Evolutionary conservation across 2,797 vertebrate genomes (phyloP), one percentile per base, ranked within the genome.

Genomic region (Sebastes wilsoni): DNA sequence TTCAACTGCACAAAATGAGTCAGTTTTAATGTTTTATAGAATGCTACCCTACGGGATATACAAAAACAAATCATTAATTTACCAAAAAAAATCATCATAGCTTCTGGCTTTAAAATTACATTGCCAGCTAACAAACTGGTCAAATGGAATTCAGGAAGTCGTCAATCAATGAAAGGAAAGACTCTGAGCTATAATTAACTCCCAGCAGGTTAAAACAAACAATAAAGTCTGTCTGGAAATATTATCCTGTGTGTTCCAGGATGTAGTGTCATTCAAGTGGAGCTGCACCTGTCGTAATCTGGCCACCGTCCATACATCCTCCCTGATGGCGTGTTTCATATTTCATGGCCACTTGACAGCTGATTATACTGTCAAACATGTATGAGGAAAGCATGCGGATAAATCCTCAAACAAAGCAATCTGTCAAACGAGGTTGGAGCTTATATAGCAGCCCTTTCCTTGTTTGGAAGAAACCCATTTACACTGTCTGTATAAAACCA

Each of bases 191-290:
- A 66, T 73, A 30, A 68, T 75, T 64, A 73, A 72, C 52, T 68
- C 55, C 16, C 30, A 30, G 12, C 13, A 52, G 20, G 46, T 68
- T 36, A 64, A 54, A 83, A 81, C 56, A 75, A 75, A 81, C 56
- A 77, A 70, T 49, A 56, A 38, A 23, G 32, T 32, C 14, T 20
- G 25, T 55, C 58, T 77, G 80, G 42, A 82, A 77, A 85, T 54
- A 68, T 72, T 22, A 76, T 82, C 59, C 58, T 69, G 65, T 16
- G 2, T 25, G 6, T 79, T 87, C 79, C 79, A 89, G 86, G 80
- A 82, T 62, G 77, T 81, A 11, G 64, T 4, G 54, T 77, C 66
- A 13, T 70, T 66, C 18, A 69, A 67, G 72, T 65, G 22, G 14
- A 60, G 27, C 75, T 66, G 55, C 46, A 54, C 72, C 82, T 79